Evolutionary conservation across 2,113 vertebrate species (phyloP).

Genomic region (Calidris pugnax): DNA sequence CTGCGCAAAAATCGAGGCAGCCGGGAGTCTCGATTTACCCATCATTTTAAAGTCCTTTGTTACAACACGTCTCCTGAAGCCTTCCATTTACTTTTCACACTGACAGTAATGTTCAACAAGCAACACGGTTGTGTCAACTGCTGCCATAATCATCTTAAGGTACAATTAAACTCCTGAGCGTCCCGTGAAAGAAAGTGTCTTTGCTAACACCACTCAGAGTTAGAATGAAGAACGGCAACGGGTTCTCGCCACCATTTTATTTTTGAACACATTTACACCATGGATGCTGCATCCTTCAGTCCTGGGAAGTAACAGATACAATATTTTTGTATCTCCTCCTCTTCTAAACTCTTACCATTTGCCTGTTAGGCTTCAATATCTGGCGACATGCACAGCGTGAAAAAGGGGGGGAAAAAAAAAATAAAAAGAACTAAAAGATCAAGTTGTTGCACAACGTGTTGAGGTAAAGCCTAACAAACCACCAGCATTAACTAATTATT

Average conservation of each 20-base stretch:
- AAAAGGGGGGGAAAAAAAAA: constrained; percentile 74
- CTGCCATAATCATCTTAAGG: background rate
- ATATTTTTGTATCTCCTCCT: constrained; percentile 43
- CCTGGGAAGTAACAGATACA: constrained; percentile 56
- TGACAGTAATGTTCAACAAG: background rate
- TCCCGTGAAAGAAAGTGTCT: constrained; percentile 58
- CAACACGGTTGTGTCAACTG: background rate
- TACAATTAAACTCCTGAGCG: background rate
- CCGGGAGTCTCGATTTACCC: background rate
- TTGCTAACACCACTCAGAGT: constrained; percentile 23
- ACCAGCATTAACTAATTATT: background rate
- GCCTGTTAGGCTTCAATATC: constrained; percentile 92
- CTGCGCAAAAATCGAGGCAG: background rate
- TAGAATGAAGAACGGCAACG: background rate
- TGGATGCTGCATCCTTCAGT: constrained; percentile 49
- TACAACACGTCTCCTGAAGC: background rate
- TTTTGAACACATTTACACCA: constrained; percentile 56
- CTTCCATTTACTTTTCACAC: background rate
- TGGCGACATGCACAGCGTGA: constrained; percentile 87
- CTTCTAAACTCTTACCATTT: constrained; percentile 88
- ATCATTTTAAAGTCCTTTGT: background rate
- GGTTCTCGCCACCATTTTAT: constrained; percentile 59
- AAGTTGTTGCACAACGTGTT: constrained; percentile 14
- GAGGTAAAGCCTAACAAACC: background rate
- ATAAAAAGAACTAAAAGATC: constrained; percentile 70